A percentile compares a stretch with the other conserved stretches of the same genome.
phyloP scores from a whole-genome alignment of 2,113 vertebrate species.

The Cinclus cinclus region DNA sequence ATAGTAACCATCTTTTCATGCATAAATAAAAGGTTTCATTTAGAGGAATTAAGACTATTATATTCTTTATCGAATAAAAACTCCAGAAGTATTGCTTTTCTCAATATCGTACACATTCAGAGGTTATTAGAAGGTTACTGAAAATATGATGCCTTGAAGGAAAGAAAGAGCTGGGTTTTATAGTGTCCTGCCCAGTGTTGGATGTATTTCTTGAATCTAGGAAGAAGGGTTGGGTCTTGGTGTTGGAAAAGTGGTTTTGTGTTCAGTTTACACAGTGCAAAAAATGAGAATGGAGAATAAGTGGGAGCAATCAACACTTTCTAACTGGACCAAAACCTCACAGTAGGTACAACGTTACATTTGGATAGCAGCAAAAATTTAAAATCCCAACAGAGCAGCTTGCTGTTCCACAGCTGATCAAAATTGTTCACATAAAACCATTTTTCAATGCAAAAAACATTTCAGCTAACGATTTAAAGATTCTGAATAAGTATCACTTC shows the following conservation, averaged over 20 bases:
- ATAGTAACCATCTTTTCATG: neutral
- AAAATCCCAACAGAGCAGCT: neutral
- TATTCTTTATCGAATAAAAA: neutral
- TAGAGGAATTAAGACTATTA: neutral
- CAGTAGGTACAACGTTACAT: neutral
- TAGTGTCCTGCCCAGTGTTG: neutral
- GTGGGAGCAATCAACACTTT: neutral
- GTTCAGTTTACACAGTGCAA: neutral
- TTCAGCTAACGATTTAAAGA: neutral
- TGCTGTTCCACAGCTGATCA: neutral
- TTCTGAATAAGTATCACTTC: neutral
- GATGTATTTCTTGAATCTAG: neutral
- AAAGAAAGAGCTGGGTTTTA: neutral
- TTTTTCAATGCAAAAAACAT: neutral
- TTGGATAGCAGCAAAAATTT: neutral
- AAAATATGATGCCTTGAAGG: neutral
- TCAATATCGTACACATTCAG: neutral
- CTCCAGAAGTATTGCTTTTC: neutral
- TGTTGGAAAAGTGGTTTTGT: neutral
- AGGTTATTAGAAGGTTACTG: neutral
- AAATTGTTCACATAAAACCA: neutral
- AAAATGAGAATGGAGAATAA: neutral
- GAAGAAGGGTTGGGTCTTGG: neutral
- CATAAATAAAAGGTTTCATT: slow-evolving; percentile 6
- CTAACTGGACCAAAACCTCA: neutral